Evolutionary conservation across 1,140 invertebrate species (phyloP), one percentile per base, ranked within the genome.

Genomic region (Pomacea maculata): DNA sequence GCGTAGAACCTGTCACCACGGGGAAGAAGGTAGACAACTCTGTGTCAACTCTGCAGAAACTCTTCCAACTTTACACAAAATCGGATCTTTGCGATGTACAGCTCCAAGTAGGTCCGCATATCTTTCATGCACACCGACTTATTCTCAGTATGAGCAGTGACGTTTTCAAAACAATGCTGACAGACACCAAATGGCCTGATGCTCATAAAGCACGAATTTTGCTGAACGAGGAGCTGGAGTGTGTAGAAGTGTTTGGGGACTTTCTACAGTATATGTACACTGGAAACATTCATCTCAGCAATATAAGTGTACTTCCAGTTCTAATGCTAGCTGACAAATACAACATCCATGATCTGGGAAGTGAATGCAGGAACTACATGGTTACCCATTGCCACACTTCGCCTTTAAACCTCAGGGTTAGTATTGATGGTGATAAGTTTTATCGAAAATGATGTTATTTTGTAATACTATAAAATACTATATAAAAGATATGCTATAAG

Each of bases 141-240:
- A 98, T 98, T 87, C 93, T 98, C 4, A 98, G 96, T 93, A 96
- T 96, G 82, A 97, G 96, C 82, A 98, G 96, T 91, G 97, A 98
- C 93, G 97, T 98, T 29, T 98, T 98, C 91, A 96, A 97, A 95
- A 96, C 97, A 10, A 98, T 98, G 97, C 91, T 98, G 65, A 97
- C 97, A 95, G 97, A 96, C 89, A 95, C 96, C 0, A 95, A 96
- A 90, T 98, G 97, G 97, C 95, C 94, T 77, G 97, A 98, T 90
- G 97, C 96, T 87, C 94, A 95, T 83, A 95, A 97, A 91, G 95
- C 94, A 85, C 93, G 94, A 34, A 95, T 98, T 81, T 94, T 95
- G 61, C 92, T 98, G 4, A 94, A 96, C 88, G 97, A 98, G 92
- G 95, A 96, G 34, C 94, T 95, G 8, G 94, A 95, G 79, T 97